phyloP scores from a whole-genome alignment of 2,888 invertebrate species.

The Helicoverpa assulta region DNA sequence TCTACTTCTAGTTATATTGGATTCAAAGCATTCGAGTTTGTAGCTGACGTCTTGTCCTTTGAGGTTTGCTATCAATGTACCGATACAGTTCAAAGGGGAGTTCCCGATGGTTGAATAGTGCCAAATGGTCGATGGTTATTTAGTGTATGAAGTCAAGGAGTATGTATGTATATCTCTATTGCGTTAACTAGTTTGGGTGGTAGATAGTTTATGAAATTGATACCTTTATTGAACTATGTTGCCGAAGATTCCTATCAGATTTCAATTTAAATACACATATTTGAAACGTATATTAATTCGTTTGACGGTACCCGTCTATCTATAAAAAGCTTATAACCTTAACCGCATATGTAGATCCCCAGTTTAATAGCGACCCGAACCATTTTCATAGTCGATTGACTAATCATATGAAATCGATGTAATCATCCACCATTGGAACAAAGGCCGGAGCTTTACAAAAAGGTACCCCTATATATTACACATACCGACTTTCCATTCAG shows the following conservation, averaged over 20 bases:
- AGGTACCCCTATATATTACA: slow-evolving; percentile 10
- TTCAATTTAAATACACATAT: too few relatives aligned
- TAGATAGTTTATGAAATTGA: too few relatives aligned
- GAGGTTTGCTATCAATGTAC: slow-evolving; percentile 9
- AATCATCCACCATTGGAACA: slow-evolving; percentile 44
- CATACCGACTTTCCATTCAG: neutral
- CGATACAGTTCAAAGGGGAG: slow-evolving; percentile 3
- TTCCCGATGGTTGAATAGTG: neutral
- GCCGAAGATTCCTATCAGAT: too few relatives aligned
- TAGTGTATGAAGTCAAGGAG: neutral
- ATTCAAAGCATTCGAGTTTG: slow-evolving; percentile 29
- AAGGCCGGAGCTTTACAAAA: slow-evolving; percentile 23
- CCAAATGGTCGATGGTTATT: neutral
- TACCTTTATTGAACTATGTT: too few relatives aligned
- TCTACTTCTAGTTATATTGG: slow-evolving; percentile 30
- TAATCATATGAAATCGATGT: slow-evolving; percentile 57
- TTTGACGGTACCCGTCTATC: neutral
- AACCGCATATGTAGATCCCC: neutral
- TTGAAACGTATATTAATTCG: neutral
- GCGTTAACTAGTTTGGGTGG: neutral
- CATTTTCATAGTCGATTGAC: slow-evolving; percentile 61
- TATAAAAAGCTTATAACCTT: neutral
- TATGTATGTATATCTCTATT: neutral
- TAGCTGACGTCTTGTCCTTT: slow-evolving; percentile 23
- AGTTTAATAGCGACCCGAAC: slow-evolving; percentile 21